Percentiles rank a stretch among this genome's conserved stretches.
phyloP scores from a whole-genome alignment of 1,140 invertebrate species.

The Cherax destructor region DNA sequence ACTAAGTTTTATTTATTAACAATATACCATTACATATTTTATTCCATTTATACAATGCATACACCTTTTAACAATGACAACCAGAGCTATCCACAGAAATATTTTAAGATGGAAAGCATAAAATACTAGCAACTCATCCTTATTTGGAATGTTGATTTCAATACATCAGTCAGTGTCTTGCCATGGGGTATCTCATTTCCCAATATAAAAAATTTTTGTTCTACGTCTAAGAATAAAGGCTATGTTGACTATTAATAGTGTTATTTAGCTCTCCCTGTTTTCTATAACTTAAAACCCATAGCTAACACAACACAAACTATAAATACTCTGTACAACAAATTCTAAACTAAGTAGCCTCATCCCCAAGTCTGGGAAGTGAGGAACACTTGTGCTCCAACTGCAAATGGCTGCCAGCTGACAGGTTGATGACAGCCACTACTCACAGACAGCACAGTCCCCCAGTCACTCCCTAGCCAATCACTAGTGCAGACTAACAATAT shows the following conservation, averaged over 20 bases:
- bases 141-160: conserved; percentile 38
- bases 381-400: conserved; percentile 37
- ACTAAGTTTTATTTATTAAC: conserved; percentile 59
- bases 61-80: conserved; percentile 61
- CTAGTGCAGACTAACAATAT: not conserved
- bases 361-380: not conserved
- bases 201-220: conserved; percentile 1
- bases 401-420: not conserved
- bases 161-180: conserved; percentile 4
- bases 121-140: not conserved
- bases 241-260: not conserved
- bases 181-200: not conserved
- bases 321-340: conserved; percentile 45
- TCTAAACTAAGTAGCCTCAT: not conserved
- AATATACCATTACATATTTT: conserved; percentile 65
- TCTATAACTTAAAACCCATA: not conserved
- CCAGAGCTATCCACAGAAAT: conserved; percentile 51
- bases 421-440: not conserved
- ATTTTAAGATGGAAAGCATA: conserved; percentile 45
- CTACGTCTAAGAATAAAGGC: not conserved
- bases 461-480: no score
- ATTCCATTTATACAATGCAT: conserved; percentile 65
- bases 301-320: conserved; percentile 22
- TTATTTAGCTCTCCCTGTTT: not conserved
- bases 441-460: not conserved